Percentiles rank a stretch among this genome's conserved stretches.
Conservation (phyloP, 2,113 vertebrate species). For the Gadus macrocephalus region DNA sequence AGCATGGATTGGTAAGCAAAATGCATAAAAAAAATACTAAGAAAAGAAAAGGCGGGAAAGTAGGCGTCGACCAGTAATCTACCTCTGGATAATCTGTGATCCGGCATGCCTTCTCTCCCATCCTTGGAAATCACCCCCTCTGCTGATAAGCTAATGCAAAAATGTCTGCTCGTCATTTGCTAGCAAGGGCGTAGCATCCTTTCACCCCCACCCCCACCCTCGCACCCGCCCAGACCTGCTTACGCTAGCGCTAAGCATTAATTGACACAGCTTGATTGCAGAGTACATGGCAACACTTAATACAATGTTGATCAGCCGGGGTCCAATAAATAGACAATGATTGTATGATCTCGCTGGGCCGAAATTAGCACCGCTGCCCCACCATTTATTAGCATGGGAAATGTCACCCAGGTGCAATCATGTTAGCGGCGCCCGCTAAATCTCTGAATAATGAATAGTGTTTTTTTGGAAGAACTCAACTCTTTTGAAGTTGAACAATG, state of each 20-base stretch:
- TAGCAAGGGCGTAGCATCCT: constrained; percentile 13
- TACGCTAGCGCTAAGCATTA: constrained; percentile 34
- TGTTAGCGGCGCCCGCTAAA: constrained; percentile 65
- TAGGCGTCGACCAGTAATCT: constrained; percentile 44
- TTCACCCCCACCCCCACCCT: background rate
- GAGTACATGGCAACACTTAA: constrained; percentile 72
- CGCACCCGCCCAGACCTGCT: background rate
- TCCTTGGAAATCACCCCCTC: constrained; percentile 27
- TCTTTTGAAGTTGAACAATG: constrained; percentile 14
- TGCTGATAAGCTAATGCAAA: constrained; percentile 54
- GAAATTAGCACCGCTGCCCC: constrained; percentile 75
- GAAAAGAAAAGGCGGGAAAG: no score
- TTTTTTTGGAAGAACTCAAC: constrained; percentile 65
- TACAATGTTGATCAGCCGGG: constrained; percentile 76
- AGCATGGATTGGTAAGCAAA: constrained; percentile 73
- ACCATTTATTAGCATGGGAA: constrained; percentile 78
- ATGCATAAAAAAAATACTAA: constrained; percentile 15
- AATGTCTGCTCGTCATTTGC: constrained; percentile 56
- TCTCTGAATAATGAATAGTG: constrained; percentile 62
- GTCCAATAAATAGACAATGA: constrained; percentile 80
- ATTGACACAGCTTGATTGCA: constrained; percentile 74
- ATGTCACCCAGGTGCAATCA: constrained; percentile 76
- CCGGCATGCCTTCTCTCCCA: constrained; percentile 63
- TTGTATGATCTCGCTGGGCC: constrained; percentile 78
- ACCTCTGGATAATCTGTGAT: constrained; percentile 61